Base-by-base conservation (phyloP, 2,888 invertebrate genomes). In the Agrotis ipsilon region DNA sequence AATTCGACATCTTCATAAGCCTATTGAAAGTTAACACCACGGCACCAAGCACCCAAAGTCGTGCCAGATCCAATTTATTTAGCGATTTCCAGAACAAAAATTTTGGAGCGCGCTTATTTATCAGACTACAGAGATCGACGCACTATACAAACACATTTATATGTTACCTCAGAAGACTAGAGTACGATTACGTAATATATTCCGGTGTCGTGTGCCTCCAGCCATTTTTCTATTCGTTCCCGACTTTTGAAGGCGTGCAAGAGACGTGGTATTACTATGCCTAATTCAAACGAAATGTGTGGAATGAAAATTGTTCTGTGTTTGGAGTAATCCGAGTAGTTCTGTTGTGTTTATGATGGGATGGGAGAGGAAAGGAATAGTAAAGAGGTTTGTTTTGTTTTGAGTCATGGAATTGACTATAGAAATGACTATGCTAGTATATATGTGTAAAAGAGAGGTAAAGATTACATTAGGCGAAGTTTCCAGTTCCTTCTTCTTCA, bases 141-240 rank as follows among this genome's bases (percentile, higher is more conserved):
- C 89, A 90, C 91, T 92, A 66, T 66, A 93, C 93, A 91, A 92
- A 92, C 92, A 92, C 93, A 93, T 94, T 91, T 91, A 93, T 93
- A 89, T 84, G 88, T 87, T 85, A 93, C 92, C 91, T 93, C 91
- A 93, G 92, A 91, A 79, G 78, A 84, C 85, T 92, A 91, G 92
- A 92, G 92, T 91, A 86, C 92, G 93, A 94, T 94, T 94, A 92
- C 92, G 90, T 94, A 92, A 94, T 94, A 92, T 94, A 94, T 95
- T 94, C 93, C 89, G 89, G 89, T 92, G 93, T 94, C 94, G 93
- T 93, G 89, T 92, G 90, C 90, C 90, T 88, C 81, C 80, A 89
- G 89, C 94, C 92, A 94, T 94, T 94, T 94, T 93, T 94, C 93
- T 92, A 92, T 93, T 90, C 90, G 87, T 87, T 88, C 87, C 85